These are phyloP conservation scores for Hypotaenidia philippensis DNA, from an alignment of 2,797 vertebrate species.

Conservation along the genomic window DNA sequence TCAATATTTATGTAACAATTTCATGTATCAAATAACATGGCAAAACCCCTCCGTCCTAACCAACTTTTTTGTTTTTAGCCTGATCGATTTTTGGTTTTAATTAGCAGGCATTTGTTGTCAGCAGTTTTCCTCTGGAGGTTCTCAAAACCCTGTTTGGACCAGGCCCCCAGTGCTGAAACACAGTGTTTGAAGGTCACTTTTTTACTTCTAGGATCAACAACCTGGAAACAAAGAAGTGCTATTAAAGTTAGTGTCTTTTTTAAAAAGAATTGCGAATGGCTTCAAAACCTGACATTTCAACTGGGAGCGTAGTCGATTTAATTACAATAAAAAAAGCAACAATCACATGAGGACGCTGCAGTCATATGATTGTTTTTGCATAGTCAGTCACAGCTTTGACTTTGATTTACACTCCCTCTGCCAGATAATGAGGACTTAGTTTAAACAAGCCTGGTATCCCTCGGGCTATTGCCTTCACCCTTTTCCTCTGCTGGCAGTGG, in stretches of 20 bases:
- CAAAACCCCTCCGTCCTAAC: conserved; percentile 25
- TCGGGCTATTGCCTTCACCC: conserved; percentile 14
- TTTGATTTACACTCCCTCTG: conserved; percentile 34
- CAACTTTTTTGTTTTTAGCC: conserved; percentile 53
- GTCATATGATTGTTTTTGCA: conserved; percentile 66
- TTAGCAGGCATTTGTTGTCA: conserved; percentile 56
- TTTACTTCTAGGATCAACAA: conserved; percentile 30
- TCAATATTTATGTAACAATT: conserved; percentile 66
- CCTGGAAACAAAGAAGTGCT: conserved; percentile 38
- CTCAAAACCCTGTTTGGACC: conserved; percentile 12
- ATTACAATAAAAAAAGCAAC: conserved; percentile 32
- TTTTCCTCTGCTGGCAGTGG: neutral
- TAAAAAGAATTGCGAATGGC: conserved; percentile 41
- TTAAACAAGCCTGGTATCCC: conserved; percentile 38
- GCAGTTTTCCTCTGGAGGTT: conserved; percentile 27
- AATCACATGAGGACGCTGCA: conserved; percentile 38
- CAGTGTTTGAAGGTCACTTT: neutral
- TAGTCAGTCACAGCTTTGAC: conserved; percentile 32
- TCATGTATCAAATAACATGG: conserved; percentile 60
- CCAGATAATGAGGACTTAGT: conserved; percentile 55
- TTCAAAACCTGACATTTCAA: conserved; percentile 61
- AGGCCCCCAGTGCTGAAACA: neutral
- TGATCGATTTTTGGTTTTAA: conserved; percentile 69
- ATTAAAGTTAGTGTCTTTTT: conserved; percentile 28
- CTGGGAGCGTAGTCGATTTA: conserved; percentile 3